A percentile compares a stretch with the other conserved stretches of the same genome.
Evolutionary conservation across 2,797 vertebrate species (phyloP).

Genomic region (Sitta carolinensis): DNA sequence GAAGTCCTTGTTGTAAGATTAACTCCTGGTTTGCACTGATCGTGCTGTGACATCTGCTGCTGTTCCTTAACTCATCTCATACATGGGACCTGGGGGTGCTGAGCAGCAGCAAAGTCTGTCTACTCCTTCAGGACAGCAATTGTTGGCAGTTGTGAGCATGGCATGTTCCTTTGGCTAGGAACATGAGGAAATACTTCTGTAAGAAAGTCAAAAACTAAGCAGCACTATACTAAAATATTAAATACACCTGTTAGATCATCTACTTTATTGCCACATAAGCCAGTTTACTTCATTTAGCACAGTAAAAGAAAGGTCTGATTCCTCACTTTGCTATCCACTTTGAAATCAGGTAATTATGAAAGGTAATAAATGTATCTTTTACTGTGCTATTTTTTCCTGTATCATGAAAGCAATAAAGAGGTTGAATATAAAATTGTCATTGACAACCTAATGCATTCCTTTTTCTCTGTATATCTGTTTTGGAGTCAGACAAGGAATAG

Average conservation of each 20-base stretch:
- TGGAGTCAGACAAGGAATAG: not conserved
- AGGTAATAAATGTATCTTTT: no score
- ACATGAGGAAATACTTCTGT: not conserved
- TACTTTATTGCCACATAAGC: not conserved
- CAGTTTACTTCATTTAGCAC: not conserved
- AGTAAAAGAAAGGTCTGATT: not conserved
- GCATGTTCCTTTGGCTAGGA: not conserved
- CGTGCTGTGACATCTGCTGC: not conserved
- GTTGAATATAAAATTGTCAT: not conserved
- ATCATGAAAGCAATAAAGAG: not conserved
- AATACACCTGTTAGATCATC: not conserved
- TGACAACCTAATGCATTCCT: not conserved
- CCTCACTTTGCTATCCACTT: no score
- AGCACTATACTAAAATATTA: not conserved
- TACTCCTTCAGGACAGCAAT: not conserved
- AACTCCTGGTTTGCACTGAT: accelerated
- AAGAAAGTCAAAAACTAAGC: not conserved
- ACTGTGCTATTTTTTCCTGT: not conserved
- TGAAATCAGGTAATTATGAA: no score
- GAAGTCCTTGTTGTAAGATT: not conserved
- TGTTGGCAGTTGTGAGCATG: not conserved
- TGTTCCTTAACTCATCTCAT: not conserved
- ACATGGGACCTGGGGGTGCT: not conserved
- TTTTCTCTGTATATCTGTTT: not conserved
- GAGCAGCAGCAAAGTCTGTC: not conserved